Evolutionary conservation across 2,888 invertebrate species (phyloP), one percentile per base, ranked within the genome.

Genomic region (Eupithecia dodoneata): DNA sequence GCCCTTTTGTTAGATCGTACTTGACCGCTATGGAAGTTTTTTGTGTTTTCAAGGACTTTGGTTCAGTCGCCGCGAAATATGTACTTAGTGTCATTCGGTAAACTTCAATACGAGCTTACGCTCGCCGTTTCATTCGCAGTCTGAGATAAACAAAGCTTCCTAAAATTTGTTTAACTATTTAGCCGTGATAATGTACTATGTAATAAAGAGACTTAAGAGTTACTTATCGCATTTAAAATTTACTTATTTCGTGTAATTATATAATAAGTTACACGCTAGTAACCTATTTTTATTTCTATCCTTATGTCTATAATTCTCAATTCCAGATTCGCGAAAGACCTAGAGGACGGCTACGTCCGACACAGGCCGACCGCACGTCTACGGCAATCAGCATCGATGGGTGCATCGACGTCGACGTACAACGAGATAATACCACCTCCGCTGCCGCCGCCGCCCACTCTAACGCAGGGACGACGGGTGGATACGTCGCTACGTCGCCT

Each of bases 391-490:
- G 94, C 95, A 74, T 96, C 96, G 80, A 88, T 94, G 88, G 92
- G 93, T 76, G 93, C 94, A 6, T 91, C 95, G 52, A 91, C 92
- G 55, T 93, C 94, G 41, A 93, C 91, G 87, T 94, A 90, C 86
- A 94, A 90, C 86, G 94, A 92, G 86, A 93, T 94, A 73, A 94
- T 94, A 84, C 94, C 94, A 59, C 94, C 94, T 59, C 84, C 93
- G 89, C 96, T 93, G 89, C 96, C 95, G 87, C 96, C 95, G 86
- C 95, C 97, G 44, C 94, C 96, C n/a, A 96, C 97, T 55, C 97
- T 98, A 87, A 97, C 98, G 63, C 98, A 98, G 90, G 97, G 98
- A 59, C 96, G 97, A 83, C 96, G 97, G 86, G 97, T 98, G 44
- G 97, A 97, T 89, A 97, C 96, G 81, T 98, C 98, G 6, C 92